phyloP scores from a whole-genome alignment of 1,140 invertebrate genomes.

The Apis florea region DNA sequence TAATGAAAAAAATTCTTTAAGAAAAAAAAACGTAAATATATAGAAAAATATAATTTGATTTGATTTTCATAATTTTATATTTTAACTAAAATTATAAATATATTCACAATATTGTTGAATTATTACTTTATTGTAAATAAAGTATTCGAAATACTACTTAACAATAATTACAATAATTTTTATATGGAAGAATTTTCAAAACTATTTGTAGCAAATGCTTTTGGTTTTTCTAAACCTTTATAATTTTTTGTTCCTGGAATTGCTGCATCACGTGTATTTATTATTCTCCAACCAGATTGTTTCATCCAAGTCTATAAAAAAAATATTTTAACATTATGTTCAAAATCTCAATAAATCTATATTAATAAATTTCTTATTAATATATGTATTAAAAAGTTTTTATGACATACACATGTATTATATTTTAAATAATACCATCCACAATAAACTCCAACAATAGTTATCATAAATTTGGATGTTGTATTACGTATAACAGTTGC shows the following conservation, averaged over 20 bases:
- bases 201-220: conserved; percentile 85
- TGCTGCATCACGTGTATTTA: conserved; percentile 78
- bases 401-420: conserved; percentile 75
- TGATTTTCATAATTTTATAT: neutral
- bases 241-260: conserved; percentile 85
- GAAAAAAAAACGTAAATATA: neutral
- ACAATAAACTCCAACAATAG: conserved; percentile 78
- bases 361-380: no score
- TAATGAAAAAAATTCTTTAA: neutral
- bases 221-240: conserved; percentile 80
- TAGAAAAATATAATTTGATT: neutral
- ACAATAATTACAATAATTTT: conserved; percentile 24
- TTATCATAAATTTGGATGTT: conserved; percentile 83
- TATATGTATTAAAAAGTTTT: no score
- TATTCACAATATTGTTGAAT: no score
- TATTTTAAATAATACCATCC: conserved; percentile 90
- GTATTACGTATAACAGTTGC: conserved; percentile 83
- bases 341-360: no score
- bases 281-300: conserved; percentile 85
- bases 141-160: conserved; percentile 13
- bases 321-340: neutral
- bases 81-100: no score
- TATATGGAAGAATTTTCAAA: conserved; percentile 85
- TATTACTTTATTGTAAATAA: neutral
- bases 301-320: conserved; percentile 84